Percentiles rank a stretch among this genome's conserved stretches.
Conservation (phyloP, 2,113 vertebrate species). For the Ochotona curzoniae region DNA sequence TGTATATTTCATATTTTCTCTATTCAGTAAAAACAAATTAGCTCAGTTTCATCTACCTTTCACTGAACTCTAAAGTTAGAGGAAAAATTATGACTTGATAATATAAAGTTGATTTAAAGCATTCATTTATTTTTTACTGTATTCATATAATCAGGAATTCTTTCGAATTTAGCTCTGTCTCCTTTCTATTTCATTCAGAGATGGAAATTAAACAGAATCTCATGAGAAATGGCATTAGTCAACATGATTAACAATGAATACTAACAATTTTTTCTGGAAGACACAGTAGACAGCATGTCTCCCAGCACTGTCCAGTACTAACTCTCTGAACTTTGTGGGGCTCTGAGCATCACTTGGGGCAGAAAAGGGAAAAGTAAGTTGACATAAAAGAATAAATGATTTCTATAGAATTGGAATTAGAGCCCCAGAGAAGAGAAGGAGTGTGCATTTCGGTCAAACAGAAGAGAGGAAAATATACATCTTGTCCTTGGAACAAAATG, state of each 20-base stretch:
- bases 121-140: conserved; percentile 69
- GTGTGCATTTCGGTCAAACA: neutral
- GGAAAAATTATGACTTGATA: conserved; percentile 66
- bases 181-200: conserved; percentile 52
- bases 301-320: neutral
- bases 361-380: neutral
- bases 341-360: neutral
- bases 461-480: neutral
- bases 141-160: conserved; percentile 42
- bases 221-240: neutral
- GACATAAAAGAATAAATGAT: neutral
- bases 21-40: conserved; percentile 68
- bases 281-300: neutral
- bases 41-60: conserved; percentile 66
- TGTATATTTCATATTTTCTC: neutral
- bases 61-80: conserved; percentile 64
- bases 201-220: conserved; percentile 60
- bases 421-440: neutral
- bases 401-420: neutral
- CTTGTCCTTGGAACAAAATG: neutral
- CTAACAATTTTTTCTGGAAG: neutral
- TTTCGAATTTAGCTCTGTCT: conserved; percentile 48
- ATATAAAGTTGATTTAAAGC: conserved; percentile 52
- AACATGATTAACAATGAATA: conserved; percentile 30
- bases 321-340: neutral